phyloP scores from a whole-genome alignment of 2,797 vertebrate genomes.

The Buphagus erythrorhynchus region DNA sequence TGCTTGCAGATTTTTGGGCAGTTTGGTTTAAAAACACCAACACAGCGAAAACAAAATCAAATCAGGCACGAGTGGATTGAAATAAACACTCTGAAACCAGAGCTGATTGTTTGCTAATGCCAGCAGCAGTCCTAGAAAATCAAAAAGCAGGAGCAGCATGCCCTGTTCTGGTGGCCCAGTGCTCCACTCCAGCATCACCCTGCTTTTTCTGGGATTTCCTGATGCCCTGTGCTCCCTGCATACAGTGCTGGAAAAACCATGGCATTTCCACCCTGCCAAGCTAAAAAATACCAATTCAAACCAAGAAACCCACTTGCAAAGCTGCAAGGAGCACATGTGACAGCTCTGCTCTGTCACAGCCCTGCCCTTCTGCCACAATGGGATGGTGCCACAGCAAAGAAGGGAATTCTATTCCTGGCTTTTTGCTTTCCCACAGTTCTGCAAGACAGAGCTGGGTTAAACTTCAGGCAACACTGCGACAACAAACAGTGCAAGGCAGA shows the following conservation, averaged over 20 bases:
- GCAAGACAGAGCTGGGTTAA: background rate
- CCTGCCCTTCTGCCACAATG: background rate
- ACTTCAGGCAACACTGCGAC: too few relatives aligned
- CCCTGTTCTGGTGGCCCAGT: background rate
- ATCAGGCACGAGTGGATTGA: background rate
- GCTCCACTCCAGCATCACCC: background rate
- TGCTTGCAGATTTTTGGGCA: background rate
- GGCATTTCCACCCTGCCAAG: background rate
- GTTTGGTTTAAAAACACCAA: background rate
- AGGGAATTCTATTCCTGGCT: background rate
- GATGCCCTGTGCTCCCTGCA: background rate
- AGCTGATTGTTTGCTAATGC: background rate
- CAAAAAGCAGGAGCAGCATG: accelerated
- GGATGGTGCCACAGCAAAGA: background rate
- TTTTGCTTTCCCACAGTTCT: background rate
- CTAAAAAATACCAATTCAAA: background rate
- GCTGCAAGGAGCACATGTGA: background rate
- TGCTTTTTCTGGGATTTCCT: background rate
- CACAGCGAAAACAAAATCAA: background rate
- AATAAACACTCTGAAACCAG: background rate
- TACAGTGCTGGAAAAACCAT: background rate
- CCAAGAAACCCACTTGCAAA: background rate
- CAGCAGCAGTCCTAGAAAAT: background rate
- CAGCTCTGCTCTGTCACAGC: background rate
- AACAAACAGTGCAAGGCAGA: background rate